A percentile compares a stretch with the other conserved stretches of the same genome.
These are phyloP conservation scores for Xiphorhynchus elegans DNA, from an alignment of 2,113 vertebrate genomes.

Conservation along the genomic window DNA sequence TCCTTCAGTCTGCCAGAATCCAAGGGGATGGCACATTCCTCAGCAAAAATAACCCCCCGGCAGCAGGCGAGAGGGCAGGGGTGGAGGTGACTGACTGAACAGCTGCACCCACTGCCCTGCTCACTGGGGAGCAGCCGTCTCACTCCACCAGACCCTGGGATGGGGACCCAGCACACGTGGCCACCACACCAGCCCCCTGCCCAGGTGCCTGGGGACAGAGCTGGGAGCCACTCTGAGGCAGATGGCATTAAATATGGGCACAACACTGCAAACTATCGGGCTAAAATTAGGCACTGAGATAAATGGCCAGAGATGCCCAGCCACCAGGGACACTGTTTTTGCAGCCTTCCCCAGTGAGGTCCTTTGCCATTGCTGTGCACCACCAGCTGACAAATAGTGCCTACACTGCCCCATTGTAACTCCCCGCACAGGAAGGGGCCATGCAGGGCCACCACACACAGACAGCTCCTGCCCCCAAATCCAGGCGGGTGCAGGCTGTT, in stretches of 20 bases:
- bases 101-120: conserved; percentile 54
- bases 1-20: conserved; percentile 71
- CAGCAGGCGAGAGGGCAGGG: conserved; percentile 38
- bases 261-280: fast-evolving
- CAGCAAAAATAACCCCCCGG: conserved; percentile 78
- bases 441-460: fast-evolving
- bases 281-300: conserved; percentile 28
- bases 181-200: background rate
- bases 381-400: background rate
- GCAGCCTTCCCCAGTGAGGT: background rate
- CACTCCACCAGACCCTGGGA: fast-evolving
- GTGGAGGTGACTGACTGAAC: conserved; percentile 77
- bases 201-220: background rate
- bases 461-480: background rate
- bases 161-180: fast-evolving
- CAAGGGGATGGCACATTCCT: conserved; percentile 79
- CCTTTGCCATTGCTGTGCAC: fast-evolving
- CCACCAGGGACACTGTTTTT: background rate
- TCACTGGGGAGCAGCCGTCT: background rate
- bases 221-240: background rate
- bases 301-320: background rate
- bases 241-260: background rate
- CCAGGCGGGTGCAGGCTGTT: background rate
- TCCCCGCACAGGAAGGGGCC: fast-evolving
- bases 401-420: fast-evolving